phyloP scores from a whole-genome alignment of 2,797 vertebrate species.

The Macroramphosus scolopax region DNA sequence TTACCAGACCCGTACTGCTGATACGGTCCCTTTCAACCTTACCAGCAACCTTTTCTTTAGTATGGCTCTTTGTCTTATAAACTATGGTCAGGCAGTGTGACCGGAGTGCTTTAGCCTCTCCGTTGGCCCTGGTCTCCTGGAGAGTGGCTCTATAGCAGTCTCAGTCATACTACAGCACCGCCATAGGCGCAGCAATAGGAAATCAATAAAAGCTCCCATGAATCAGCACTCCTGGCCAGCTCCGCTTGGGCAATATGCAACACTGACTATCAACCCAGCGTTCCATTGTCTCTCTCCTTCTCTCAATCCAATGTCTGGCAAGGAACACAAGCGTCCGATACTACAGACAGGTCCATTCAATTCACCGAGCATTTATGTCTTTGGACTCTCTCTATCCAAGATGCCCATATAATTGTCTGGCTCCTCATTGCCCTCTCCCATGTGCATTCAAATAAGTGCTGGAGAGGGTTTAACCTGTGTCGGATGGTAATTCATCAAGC shows the following conservation, averaged over 20 bases:
- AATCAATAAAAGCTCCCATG: conserved; percentile 73
- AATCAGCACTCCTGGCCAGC: conserved; percentile 65
- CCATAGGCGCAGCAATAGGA: conserved; percentile 61
- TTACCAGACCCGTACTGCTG: conserved; percentile 12
- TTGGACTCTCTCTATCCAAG: conserved; percentile 16
- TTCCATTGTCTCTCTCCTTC: conserved; percentile 41
- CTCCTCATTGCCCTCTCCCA: conserved; percentile 29
- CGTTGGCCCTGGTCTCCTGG: conserved; percentile 38
- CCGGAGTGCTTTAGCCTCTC: conserved; percentile 33
- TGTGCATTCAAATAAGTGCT: conserved; percentile 38
- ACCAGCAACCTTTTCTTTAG: conserved; percentile 31
- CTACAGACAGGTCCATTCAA: conserved; percentile 29
- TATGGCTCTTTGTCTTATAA: conserved; percentile 43
- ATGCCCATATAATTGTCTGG: conserved; percentile 39
- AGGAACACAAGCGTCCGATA: conserved; percentile 41
- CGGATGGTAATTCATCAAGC: conserved; percentile 45
- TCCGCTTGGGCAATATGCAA: conserved; percentile 42
- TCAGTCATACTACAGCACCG: conserved; percentile 53
- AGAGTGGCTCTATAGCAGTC: conserved; percentile 50
- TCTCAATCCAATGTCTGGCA: conserved; percentile 39
- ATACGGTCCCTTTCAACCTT: conserved; percentile 33
- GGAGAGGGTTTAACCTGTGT: conserved; percentile 37
- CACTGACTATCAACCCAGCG: conserved; percentile 34
- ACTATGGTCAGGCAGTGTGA: conserved; percentile 30
- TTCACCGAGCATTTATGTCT: conserved; percentile 36